Evolutionary conservation across 2,797 vertebrate genomes (phyloP).

Genomic region (Lagocephalus sceleratus): DNA sequence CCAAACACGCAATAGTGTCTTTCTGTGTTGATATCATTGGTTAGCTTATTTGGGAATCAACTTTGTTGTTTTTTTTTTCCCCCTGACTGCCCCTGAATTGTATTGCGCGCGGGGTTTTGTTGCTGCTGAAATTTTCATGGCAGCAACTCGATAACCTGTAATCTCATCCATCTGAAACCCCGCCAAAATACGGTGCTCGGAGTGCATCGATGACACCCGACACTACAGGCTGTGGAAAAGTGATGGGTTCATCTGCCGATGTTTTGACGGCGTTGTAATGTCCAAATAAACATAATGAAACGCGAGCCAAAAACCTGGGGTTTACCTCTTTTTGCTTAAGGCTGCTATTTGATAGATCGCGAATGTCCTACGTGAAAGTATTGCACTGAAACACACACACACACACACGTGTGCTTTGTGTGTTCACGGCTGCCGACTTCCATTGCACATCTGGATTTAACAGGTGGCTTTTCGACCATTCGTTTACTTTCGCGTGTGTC

Average conservation of each 20-base stretch:
- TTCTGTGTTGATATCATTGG: no score
- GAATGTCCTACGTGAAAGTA: neutral
- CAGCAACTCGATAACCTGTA: slow-evolving; percentile 35
- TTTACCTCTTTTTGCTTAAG: neutral
- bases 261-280: neutral
- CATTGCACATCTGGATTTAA: no score
- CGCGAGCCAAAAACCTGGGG: neutral
- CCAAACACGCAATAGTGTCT: no score
- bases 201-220: slow-evolving; percentile 12
- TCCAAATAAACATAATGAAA: slow-evolving; percentile 1
- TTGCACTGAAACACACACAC: neutral
- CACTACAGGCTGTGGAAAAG: neutral
- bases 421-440: neutral
- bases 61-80: slow-evolving; percentile 9
- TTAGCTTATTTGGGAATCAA: slow-evolving; percentile 30
- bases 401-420: neutral
- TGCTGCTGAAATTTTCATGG: slow-evolving; percentile 35
- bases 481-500: no score
- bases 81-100: slow-evolving; percentile 23
- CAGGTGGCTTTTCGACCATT: no score
- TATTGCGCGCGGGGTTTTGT: slow-evolving; percentile 22
- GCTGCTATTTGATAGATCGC: slow-evolving; percentile 2
- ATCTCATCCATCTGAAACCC: slow-evolving; percentile 30
- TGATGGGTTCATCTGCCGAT: neutral
- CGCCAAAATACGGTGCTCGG: slow-evolving; percentile 26